Evolutionary conservation across 2,797 vertebrate species (phyloP).

Genomic region (Apogon hyalosoma): DNA sequence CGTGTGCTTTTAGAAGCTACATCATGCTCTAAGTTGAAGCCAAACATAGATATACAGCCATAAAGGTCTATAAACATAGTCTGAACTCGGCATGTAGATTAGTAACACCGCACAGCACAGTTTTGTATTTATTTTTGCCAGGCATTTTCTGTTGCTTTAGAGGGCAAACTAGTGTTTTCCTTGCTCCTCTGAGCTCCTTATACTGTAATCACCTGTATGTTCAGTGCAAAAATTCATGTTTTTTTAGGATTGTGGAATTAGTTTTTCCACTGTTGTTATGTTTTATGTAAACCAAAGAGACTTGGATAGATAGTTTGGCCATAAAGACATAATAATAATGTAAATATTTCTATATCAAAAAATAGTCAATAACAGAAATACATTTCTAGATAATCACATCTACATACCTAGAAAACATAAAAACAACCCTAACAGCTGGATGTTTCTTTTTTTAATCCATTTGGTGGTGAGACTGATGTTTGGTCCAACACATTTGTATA

Average conservation of each 20-base stretch:
- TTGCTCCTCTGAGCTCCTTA: background rate
- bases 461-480: constrained; percentile 63
- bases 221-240: constrained; percentile 59
- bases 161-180: constrained; percentile 2
- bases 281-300: constrained; percentile 65
- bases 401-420: constrained; percentile 73
- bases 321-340: constrained; percentile 52
- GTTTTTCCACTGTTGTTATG: constrained; percentile 29
- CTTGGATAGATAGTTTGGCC: constrained; percentile 48
- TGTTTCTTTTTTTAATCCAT: constrained; percentile 4
- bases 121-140: constrained; percentile 37
- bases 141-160: constrained; percentile 56
- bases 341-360: constrained; percentile 71
- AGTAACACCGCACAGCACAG: constrained; percentile 15
- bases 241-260: constrained; percentile 10
- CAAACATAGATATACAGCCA: constrained; percentile 34
- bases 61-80: constrained; percentile 10
- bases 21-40: constrained; percentile 61
- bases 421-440: constrained; percentile 61
- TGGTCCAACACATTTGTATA: constrained; percentile 78
- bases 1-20: constrained; percentile 31
- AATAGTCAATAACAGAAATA: constrained; percentile 65
- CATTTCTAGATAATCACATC: constrained; percentile 69
- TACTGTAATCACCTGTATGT: constrained; percentile 26
- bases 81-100: constrained; percentile 9